Evolutionary conservation across 2,113 vertebrate species (phyloP).

Genomic region (Callocephalon fimbriatum): DNA sequence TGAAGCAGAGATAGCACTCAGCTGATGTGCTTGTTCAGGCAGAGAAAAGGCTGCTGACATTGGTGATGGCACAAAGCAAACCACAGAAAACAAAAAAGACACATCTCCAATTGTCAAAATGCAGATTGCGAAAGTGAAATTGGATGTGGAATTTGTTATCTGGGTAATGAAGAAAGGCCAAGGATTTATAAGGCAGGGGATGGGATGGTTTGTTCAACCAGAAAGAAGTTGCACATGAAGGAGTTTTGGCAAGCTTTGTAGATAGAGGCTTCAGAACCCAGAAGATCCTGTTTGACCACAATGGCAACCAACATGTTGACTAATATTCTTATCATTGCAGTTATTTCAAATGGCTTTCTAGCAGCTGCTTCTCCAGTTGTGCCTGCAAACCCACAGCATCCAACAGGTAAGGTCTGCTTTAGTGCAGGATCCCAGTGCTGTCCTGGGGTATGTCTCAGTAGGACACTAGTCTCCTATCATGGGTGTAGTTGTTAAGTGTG

Average conservation of each 20-base stretch:
- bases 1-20: slow-evolving; percentile 18
- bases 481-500: not conserved
- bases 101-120: not conserved
- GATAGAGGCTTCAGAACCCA: not conserved
- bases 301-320: not conserved
- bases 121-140: not conserved
- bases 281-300: not conserved
- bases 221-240: not conserved
- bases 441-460: not conserved
- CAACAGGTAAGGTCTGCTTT: not conserved
- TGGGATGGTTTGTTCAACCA: not conserved
- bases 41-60: slow-evolving; percentile 27
- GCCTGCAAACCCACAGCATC: not conserved
- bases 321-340: not conserved
- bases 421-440: not conserved
- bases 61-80: slow-evolving; percentile 19
- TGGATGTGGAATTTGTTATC: not conserved
- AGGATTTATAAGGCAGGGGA: slow-evolving; percentile 24
- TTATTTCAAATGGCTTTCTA: not conserved
- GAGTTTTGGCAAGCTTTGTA: not conserved
- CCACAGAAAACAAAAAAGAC: not conserved
- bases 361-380: not conserved
- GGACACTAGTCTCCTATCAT: not conserved
- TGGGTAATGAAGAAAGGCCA: not conserved
- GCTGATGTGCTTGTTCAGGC: slow-evolving; percentile 19